A percentile compares a stretch with the other conserved stretches of the same genome.
Conservation (phyloP, 2,888 invertebrate genomes). For the Callyntrura guangdongensis region DNA sequence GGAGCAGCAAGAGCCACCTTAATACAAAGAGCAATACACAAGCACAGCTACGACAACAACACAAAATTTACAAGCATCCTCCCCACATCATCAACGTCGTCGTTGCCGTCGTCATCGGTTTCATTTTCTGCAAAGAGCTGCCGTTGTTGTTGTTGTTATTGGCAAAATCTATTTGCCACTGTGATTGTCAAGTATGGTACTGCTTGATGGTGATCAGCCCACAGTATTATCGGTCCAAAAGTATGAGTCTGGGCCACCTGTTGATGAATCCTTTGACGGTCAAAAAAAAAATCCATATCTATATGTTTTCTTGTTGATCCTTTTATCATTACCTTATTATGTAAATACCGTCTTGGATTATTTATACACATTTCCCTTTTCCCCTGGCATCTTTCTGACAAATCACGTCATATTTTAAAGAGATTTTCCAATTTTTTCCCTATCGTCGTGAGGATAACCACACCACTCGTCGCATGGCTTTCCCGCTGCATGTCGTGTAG, state of each 20-base stretch:
- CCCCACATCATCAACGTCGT: neutral
- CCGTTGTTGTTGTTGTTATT: neutral
- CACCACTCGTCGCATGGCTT: neutral
- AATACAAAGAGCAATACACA: slow-evolving; percentile 23
- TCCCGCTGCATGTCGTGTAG: neutral
- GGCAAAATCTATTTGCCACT: slow-evolving; percentile 58
- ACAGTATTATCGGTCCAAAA: slow-evolving; percentile 85
- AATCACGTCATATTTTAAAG: no score
- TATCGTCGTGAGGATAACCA: neutral
- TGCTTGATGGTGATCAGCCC: slow-evolving; percentile 84
- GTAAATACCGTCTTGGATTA: neutral
- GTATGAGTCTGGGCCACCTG: slow-evolving; percentile 85
- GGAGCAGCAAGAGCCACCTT: no score
- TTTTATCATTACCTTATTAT: neutral
- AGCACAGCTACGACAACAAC: no score
- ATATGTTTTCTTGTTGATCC: neutral
- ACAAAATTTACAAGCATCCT: neutral
- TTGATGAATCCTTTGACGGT: slow-evolving; percentile 83
- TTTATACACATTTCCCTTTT: neutral
- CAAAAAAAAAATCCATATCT: slow-evolving; percentile 62
- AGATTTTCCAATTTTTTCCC: neutral
- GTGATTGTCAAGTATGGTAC: slow-evolving; percentile 84
- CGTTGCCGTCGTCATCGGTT: neutral
- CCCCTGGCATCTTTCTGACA: neutral
- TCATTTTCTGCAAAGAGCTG: slow-evolving; percentile 37